phyloP scores from a whole-genome alignment of 2,888 invertebrate species.

The Epirrita christyi region DNA sequence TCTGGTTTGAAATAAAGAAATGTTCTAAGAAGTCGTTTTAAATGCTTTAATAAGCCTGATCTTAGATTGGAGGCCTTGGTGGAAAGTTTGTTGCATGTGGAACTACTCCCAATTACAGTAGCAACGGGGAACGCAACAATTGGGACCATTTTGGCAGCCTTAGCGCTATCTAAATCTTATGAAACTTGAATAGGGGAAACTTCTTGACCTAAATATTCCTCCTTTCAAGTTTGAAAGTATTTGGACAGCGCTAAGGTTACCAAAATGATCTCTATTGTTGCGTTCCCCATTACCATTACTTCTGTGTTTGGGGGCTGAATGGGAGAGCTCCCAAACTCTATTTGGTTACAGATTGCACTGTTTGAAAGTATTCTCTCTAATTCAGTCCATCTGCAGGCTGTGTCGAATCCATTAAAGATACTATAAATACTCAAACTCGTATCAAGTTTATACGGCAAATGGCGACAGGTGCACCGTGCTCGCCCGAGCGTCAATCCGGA shows the following conservation, averaged over 20 bases:
- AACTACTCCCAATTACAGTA: too few relatives aligned
- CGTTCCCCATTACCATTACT: too few relatives aligned
- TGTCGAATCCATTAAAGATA: conserved; percentile 2
- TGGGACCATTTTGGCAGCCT: too few relatives aligned
- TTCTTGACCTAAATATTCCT: too few relatives aligned
- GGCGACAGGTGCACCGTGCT: conserved; percentile 75
- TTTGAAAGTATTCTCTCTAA: background rate
- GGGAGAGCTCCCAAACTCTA: too few relatives aligned
- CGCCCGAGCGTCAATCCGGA: conserved; percentile 66
- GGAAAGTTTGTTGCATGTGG: background rate
- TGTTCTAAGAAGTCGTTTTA: background rate
- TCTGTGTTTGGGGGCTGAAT: too few relatives aligned
- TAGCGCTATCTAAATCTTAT: too few relatives aligned
- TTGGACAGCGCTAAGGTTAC: too few relatives aligned
- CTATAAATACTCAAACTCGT: conserved; percentile 19
- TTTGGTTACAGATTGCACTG: background rate
- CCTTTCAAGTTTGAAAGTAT: too few relatives aligned
- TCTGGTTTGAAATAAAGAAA: background rate
- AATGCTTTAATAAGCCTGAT: background rate
- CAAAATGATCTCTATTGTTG: too few relatives aligned
- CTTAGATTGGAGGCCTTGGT: background rate
- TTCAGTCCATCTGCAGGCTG: background rate
- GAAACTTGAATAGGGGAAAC: too few relatives aligned
- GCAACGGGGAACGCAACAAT: too few relatives aligned
- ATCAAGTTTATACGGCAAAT: conserved; percentile 28